A percentile compares a stretch with the other conserved stretches of the same genome.
phyloP scores from a whole-genome alignment of 2,113 vertebrate species.

The Lepisosteus osseus region DNA sequence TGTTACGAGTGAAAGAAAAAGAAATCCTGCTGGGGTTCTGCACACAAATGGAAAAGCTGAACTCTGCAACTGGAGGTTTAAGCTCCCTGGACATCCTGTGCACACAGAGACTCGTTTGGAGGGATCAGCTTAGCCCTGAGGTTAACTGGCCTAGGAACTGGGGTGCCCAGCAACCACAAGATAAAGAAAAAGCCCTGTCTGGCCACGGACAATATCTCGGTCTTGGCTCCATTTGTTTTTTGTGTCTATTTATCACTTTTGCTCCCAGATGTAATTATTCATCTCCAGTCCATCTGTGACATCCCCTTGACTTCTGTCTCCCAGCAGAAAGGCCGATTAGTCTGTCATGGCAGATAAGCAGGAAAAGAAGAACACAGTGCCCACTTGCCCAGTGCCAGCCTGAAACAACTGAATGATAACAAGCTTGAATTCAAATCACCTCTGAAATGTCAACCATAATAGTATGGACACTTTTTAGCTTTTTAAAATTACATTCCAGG shows the following conservation, averaged over 20 bases:
- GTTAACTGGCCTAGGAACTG: neutral
- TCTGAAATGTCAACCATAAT: neutral
- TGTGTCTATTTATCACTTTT: constrained; percentile 43
- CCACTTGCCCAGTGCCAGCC: constrained; percentile 41
- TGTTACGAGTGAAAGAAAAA: too few relatives aligned
- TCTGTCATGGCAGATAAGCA: constrained; percentile 43
- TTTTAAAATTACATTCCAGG: neutral
- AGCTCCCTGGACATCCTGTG: neutral
- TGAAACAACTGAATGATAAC: constrained; percentile 37
- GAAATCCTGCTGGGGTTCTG: too few relatives aligned
- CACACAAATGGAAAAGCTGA: neutral
- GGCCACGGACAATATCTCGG: too few relatives aligned
- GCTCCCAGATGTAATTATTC: constrained; percentile 56
- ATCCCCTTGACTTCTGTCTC: constrained; percentile 44
- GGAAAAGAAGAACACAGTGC: constrained; percentile 35
- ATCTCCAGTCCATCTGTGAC: constrained; percentile 48
- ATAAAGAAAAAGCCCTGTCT: neutral
- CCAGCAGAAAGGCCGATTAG: constrained; percentile 53
- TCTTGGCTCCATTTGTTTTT: neutral
- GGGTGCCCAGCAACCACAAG: neutral
- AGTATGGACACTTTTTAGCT: constrained; percentile 14
- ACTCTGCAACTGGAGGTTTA: neutral
- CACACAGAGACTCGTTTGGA: neutral
- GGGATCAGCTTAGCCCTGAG: neutral
- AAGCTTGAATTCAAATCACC: constrained; percentile 9